These are phyloP conservation scores for Charadrius vociferus DNA, from an alignment of 2,113 vertebrate species.

Conservation along the genomic window DNA sequence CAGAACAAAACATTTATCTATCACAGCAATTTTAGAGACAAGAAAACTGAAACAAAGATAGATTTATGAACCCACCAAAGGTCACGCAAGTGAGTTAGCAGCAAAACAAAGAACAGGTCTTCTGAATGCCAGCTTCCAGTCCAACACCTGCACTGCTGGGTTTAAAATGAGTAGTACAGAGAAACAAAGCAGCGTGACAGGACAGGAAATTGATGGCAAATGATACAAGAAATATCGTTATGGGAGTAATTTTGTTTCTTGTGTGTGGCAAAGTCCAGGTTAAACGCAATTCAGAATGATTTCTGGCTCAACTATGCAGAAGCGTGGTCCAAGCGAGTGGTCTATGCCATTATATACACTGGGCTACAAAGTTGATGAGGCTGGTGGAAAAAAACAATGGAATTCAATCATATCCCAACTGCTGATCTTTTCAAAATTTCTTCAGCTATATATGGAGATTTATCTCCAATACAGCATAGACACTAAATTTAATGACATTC, in stretches of 20 bases:
- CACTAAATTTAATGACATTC: conserved; percentile 39
- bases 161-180: background rate
- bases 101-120: background rate
- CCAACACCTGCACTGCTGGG: background rate
- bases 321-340: background rate
- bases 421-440: background rate
- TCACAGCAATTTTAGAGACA: conserved; percentile 8
- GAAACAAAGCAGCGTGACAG: background rate
- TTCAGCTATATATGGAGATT: background rate
- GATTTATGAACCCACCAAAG: conserved; percentile 32
- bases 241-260: background rate
- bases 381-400: background rate
- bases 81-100: background rate
- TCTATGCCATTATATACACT: background rate
- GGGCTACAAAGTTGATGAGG: background rate
- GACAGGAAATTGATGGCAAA: background rate
- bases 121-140: background rate
- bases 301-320: background rate
- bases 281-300: background rate
- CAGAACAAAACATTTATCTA: conserved; percentile 6
- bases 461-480: background rate
- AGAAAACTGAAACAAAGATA: conserved; percentile 6
- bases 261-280: background rate
- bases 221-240: background rate
- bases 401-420: background rate